phyloP scores from a whole-genome alignment of 2,888 invertebrate genomes.

The Cataglyphis livida region DNA sequence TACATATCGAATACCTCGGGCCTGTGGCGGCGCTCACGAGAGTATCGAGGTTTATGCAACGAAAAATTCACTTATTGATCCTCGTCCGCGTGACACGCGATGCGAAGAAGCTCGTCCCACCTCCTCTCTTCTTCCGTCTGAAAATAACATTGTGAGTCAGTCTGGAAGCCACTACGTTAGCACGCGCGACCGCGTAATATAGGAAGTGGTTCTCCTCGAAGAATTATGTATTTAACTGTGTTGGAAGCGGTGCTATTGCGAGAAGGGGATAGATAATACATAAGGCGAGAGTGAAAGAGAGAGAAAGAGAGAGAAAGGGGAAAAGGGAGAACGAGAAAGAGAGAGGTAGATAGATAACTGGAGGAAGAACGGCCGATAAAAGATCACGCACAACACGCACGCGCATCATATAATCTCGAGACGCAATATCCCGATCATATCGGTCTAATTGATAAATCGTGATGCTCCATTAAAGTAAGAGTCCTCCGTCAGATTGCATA shows the following conservation, averaged over 20 bases:
- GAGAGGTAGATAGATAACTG: background rate
- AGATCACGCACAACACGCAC: slow-evolving; percentile 17
- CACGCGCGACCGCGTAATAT: slow-evolving; percentile 46
- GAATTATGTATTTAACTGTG: slow-evolving; percentile 52
- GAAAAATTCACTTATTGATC: slow-evolving; percentile 54
- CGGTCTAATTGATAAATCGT: slow-evolving; percentile 60
- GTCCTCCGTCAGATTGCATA: slow-evolving; percentile 45
- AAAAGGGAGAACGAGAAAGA: background rate
- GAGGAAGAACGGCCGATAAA: slow-evolving; percentile 36
- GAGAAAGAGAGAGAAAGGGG: background rate
- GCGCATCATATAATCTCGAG: slow-evolving; percentile 16
- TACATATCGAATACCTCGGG: slow-evolving; percentile 39
- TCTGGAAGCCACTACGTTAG: slow-evolving; percentile 32
- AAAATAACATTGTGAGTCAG: slow-evolving; percentile 51
- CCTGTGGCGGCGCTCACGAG: background rate
- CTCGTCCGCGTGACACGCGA: slow-evolving; percentile 35
- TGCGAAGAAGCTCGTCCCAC: slow-evolving; percentile 8
- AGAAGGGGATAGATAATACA: background rate
- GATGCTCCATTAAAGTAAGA: slow-evolving; percentile 52
- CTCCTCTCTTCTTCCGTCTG: slow-evolving; percentile 4
- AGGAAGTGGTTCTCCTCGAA: slow-evolving; percentile 53
- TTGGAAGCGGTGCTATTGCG: background rate
- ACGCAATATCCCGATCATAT: slow-evolving; percentile 34
- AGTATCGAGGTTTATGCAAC: slow-evolving; percentile 36
- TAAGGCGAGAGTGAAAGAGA: background rate